Percentiles rank a stretch among this genome's conserved stretches.
Evolutionary conservation across 2,888 invertebrate genomes (phyloP).

Genomic region (Gandaritis pyraliata): DNA sequence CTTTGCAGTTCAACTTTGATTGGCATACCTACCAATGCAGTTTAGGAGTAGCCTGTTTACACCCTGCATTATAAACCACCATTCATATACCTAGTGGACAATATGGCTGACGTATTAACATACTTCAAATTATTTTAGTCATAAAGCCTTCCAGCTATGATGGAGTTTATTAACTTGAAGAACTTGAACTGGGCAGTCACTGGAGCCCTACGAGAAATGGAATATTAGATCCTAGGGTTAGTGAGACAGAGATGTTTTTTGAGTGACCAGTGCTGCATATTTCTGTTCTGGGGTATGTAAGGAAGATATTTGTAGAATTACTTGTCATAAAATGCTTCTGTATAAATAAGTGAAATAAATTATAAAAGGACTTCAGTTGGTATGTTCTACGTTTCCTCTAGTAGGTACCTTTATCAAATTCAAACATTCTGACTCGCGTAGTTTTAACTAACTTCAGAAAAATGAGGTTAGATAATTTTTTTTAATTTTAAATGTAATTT

Average conservation of each 20-base stretch:
- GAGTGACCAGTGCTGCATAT: neutral
- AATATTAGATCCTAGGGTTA: neutral
- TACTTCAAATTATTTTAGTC: constrained; percentile 18
- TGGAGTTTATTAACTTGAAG: constrained; percentile 27
- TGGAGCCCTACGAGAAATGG: neutral
- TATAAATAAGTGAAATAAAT: neutral
- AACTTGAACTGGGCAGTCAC: constrained; percentile 8
- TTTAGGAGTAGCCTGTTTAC: neutral
- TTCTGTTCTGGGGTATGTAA: neutral
- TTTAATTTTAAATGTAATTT: too few species aligned
- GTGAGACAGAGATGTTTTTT: neutral
- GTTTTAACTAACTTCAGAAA: too few species aligned
- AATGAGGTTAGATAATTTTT: too few species aligned
- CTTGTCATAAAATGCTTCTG: constrained; percentile 4
- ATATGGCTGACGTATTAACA: constrained; percentile 26
- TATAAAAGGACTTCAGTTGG: too few species aligned
- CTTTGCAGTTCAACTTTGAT: too few species aligned
- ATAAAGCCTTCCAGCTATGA: constrained; percentile 28
- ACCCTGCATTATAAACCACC: constrained; percentile 14
- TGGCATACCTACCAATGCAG: neutral
- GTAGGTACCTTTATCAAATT: too few species aligned
- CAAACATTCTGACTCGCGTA: too few species aligned
- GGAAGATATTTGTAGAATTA: neutral
- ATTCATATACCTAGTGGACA: constrained; percentile 11
- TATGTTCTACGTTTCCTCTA: too few species aligned